Evolutionary conservation across 2,113 vertebrate species (phyloP).

Genomic region (Stigmatopora nigra): DNA sequence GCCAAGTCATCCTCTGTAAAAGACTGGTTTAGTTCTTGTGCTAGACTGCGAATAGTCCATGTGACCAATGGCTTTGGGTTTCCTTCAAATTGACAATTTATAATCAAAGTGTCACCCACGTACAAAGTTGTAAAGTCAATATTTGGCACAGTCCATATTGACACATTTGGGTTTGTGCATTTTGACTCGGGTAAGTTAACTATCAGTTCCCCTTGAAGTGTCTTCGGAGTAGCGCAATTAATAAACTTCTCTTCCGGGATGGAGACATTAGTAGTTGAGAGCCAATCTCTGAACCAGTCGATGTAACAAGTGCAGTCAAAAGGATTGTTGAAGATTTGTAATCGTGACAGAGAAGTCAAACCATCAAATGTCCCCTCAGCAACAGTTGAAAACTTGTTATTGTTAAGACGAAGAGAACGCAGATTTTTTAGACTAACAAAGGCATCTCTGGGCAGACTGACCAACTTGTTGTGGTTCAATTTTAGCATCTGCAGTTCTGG

Average conservation of each 20-base stretch:
- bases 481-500: constrained; percentile 83
- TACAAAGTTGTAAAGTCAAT: constrained; percentile 58
- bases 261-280: constrained; percentile 72
- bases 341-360: constrained; percentile 78
- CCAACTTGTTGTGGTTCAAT: constrained; percentile 91
- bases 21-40: constrained; percentile 66
- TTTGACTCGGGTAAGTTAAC: constrained; percentile 63
- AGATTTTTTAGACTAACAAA: constrained; percentile 80
- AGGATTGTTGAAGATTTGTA: constrained; percentile 88
- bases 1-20: constrained; percentile 23
- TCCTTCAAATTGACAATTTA: constrained; percentile 78
- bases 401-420: constrained; percentile 86
- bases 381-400: constrained; percentile 79
- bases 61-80: constrained; percentile 74
- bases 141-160: constrained; percentile 63
- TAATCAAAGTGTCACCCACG: constrained; percentile 67
- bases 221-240: constrained; percentile 72
- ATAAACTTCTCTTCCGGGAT: constrained; percentile 77
- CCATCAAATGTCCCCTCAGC: constrained; percentile 82
- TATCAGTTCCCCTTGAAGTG: constrained; percentile 71
- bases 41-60: constrained; percentile 77
- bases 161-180: constrained; percentile 70
- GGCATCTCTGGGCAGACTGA: constrained; percentile 74
- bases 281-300: constrained; percentile 86
- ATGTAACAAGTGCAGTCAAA: constrained; percentile 83